These are phyloP conservation scores for Gymnarchus niloticus DNA, from an alignment of 2,113 vertebrate genomes.

Conservation along the genomic window DNA sequence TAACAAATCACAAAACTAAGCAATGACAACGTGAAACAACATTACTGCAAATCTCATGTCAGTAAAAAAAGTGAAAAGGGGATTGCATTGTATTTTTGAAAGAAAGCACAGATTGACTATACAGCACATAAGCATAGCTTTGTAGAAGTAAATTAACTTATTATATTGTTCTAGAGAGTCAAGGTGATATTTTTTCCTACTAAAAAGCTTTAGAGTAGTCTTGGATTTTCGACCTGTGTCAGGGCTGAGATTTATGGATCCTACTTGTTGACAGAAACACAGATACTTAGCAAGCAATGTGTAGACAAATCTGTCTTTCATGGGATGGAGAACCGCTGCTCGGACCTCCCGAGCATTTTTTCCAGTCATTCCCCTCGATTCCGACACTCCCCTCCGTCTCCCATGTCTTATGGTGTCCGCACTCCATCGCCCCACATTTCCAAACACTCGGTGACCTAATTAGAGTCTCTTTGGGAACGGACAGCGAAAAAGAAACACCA, in stretches of 20 bases:
- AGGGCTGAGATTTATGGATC: not conserved
- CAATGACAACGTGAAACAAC: too few relatives aligned
- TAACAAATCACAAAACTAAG: too few relatives aligned
- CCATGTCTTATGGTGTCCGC: not conserved
- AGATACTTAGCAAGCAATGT: conserved; percentile 6
- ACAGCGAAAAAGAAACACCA: not conserved
- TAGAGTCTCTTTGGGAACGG: not conserved
- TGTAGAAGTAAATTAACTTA: not conserved
- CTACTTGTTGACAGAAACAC: conserved; percentile 12
- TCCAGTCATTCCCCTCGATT: not conserved
- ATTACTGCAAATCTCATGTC: not conserved
- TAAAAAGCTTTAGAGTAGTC: not conserved
- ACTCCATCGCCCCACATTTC: not conserved
- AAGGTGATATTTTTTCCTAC: not conserved
- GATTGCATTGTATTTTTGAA: not conserved
- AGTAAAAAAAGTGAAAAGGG: not conserved
- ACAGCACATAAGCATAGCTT: not conserved
- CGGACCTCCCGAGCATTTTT: not conserved
- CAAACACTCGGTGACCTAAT: conserved; percentile 7
- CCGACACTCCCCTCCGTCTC: not conserved
- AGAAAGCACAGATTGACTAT: not conserved
- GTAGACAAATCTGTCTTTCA: conserved; percentile 5
- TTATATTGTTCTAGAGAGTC: not conserved
- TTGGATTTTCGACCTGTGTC: not conserved
- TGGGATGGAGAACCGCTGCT: not conserved